Evolutionary conservation across 2,888 invertebrate genomes (phyloP).

Genomic region (Hymenopus coronatus): DNA sequence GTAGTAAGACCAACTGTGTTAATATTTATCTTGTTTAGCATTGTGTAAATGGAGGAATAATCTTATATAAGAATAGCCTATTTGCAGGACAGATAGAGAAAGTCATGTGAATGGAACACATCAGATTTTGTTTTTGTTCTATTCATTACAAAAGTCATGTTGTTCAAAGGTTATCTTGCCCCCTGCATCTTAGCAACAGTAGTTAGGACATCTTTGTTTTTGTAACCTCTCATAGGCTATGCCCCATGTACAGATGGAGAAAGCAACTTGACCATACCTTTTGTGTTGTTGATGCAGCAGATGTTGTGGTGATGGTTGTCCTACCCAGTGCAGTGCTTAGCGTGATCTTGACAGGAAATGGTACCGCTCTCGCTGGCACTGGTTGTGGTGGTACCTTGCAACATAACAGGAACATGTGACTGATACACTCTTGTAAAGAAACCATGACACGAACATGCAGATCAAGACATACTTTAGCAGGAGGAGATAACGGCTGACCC

Average conservation of each 20-base stretch:
- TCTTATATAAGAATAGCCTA: no score
- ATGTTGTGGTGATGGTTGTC: conserved; percentile 26
- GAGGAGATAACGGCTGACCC: conserved; percentile 18
- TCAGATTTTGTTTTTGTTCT: neutral
- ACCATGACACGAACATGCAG: neutral
- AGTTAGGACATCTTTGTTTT: neutral
- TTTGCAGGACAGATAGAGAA: no score
- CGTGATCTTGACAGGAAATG: conserved; percentile 32
- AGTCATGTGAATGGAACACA: no score
- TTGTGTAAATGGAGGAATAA: no score
- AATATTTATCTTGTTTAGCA: no score
- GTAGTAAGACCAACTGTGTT: no score
- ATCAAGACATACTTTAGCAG: neutral
- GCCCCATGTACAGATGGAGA: neutral
- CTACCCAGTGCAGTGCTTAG: conserved; percentile 26
- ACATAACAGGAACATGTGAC: neutral
- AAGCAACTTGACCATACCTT: conserved; percentile 20
- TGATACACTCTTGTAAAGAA: neutral
- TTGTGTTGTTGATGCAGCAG: conserved; percentile 32
- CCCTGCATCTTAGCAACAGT: neutral
- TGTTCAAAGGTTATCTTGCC: neutral
- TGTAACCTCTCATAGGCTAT: neutral
- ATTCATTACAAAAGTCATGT: neutral
- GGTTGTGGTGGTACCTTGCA: neutral
- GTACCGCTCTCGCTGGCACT: conserved; percentile 4